These are phyloP conservation scores for Peribatodes rhomboidaria DNA, from an alignment of 2,888 invertebrate genomes.

Conservation along the genomic window DNA sequence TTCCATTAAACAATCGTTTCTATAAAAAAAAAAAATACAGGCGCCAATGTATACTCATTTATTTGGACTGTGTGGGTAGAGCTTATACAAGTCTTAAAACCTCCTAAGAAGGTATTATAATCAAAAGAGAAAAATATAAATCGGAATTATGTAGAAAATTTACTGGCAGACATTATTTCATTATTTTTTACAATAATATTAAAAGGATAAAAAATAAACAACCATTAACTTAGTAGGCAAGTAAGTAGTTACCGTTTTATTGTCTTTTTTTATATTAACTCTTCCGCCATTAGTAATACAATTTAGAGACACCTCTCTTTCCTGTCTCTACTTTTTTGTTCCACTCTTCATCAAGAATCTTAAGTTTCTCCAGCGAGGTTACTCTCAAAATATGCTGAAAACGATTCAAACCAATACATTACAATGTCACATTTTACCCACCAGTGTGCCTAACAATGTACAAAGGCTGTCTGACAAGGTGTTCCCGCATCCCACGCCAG, in stretches of 20 bases:
- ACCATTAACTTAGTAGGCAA: too few species aligned
- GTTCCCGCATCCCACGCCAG: slow-evolving; percentile 64
- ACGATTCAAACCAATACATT: slow-evolving; percentile 17
- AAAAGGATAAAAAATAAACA: too few species aligned
- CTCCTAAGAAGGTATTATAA: not conserved
- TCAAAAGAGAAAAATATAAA: too few species aligned
- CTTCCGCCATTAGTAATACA: too few species aligned
- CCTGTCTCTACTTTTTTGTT: not conserved
- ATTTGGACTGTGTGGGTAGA: slow-evolving; percentile 15
- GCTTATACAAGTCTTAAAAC: slow-evolving; percentile 1
- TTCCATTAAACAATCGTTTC: too few species aligned
- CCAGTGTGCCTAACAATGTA: slow-evolving; percentile 23
- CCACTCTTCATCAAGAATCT: too few species aligned
- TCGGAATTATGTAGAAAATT: too few species aligned
- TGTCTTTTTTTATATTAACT: too few species aligned
- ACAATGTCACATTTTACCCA: slow-evolving; percentile 2
- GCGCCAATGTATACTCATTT: slow-evolving; percentile 1
- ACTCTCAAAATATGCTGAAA: not conserved
- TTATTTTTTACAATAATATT: too few species aligned
- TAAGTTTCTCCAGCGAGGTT: not conserved
- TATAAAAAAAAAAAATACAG: too few species aligned
- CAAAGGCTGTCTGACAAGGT: slow-evolving; percentile 49
- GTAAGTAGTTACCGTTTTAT: too few species aligned
- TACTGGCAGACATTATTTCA: too few species aligned
- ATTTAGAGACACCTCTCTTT: not conserved